Evolutionary conservation across 2,797 vertebrate genomes (phyloP), one percentile per base, ranked within the genome.

Genomic region (Heteromormyrus szaboi): DNA sequence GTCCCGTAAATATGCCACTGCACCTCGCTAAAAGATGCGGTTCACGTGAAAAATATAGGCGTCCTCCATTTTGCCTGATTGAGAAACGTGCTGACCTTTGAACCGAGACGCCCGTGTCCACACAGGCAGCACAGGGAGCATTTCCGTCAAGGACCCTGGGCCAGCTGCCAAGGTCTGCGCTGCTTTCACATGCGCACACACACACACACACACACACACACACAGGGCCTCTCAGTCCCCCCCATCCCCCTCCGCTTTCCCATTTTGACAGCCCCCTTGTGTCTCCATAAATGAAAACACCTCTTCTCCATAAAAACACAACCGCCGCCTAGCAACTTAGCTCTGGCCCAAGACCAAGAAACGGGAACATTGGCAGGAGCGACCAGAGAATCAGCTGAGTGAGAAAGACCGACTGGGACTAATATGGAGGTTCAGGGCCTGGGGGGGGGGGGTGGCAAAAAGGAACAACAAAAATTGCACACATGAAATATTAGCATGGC

Each of bases 291-390:
- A 33, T 85, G 59, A 89, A 86, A 84, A 89, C 81, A 89, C 88
- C 83, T 86, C 85, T 89, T 72, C 83, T 89, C 81, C 46, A 89
- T 59, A 85, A 86, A 85, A 89, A 89, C 88, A 86, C 76, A 89
- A 68, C 44, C 29, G 83, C 83, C 88, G 59, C 88, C 88, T 89
- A 89, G 88, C 88, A 89, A 89, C 88, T 85, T 85, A 37, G 56
- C 50, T 72, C 62, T 91, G 92, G 93, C 92, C 92, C 92, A 92
- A 91, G 94, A 93, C 91, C 91, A 92, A 90, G 89, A 94, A 95
- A 94, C 91, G 94, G 93, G 93, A 92, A 93, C 93, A 94, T 90
- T 92, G 92, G 94, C 95, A 93, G 94, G 95, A 96, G 95, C 94
- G 95, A 95, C 92, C 91, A 93, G 92, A 89, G 95, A 95, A 94